Conservation (phyloP, 2,888 invertebrate species). For the Orgyia antiqua region DNA sequence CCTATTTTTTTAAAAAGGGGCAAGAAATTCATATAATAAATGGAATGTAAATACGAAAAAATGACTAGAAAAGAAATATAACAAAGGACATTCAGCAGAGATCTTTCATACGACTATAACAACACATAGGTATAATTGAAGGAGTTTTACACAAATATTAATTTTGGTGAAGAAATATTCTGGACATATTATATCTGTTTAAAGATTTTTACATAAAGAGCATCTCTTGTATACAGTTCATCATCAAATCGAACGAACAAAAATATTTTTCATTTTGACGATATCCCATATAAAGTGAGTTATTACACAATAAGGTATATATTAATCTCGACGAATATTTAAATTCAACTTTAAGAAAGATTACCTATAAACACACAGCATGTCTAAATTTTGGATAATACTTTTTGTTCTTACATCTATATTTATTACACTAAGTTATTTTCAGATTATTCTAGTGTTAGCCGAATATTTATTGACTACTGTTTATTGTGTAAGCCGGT, state of each 20-base stretch:
- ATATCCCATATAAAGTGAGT: constrained; percentile 31
- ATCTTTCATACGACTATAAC: constrained; percentile 41
- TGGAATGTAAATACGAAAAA: constrained; percentile 68
- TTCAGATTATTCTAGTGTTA: constrained; percentile 64
- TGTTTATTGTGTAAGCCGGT: constrained; percentile 51
- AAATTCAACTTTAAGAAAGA: constrained; percentile 54
- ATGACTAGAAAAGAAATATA: constrained; percentile 68
- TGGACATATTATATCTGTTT: constrained; percentile 32
- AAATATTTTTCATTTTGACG: constrained; percentile 33
- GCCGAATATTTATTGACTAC: constrained; percentile 54
- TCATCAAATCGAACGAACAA: constrained; percentile 33
- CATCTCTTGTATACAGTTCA: constrained; percentile 32
- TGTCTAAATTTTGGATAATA: constrained; percentile 74
- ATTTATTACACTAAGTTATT: constrained; percentile 68
- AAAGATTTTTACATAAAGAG: constrained; percentile 22
- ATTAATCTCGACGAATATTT: constrained; percentile 43
- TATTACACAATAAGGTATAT: constrained; percentile 30
- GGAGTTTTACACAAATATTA: constrained; percentile 28
- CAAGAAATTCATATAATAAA: constrained; percentile 35
- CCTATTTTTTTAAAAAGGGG: constrained; percentile 53
- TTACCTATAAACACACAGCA: constrained; percentile 64
- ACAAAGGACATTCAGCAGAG: constrained; percentile 46
- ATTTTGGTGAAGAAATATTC: constrained; percentile 29
- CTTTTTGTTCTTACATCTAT: constrained; percentile 67
- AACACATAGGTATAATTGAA: constrained; percentile 27